Conservation (phyloP, 2,888 invertebrate genomes). For the Drosophila anceps region DNA sequence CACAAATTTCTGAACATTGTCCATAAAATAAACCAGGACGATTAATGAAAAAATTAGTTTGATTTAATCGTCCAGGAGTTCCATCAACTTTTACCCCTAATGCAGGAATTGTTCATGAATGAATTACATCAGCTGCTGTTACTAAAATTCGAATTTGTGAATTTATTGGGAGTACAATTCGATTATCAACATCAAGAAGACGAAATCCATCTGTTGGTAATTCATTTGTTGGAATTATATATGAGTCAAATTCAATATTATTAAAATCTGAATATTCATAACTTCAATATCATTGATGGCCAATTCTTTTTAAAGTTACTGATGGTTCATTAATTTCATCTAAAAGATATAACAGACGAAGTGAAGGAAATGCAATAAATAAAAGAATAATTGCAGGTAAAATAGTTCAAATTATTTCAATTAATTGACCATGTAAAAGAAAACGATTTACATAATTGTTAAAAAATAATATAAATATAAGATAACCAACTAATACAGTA, state of each 20-base stretch:
- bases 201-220: not conserved
- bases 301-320: too few species aligned
- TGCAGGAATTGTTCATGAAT: not conserved
- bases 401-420: too few species aligned
- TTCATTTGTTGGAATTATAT: not conserved
- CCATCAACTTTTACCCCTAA: not conserved
- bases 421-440: too few species aligned
- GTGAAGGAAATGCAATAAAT: too few species aligned
- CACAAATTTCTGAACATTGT: too few species aligned
- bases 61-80: not conserved
- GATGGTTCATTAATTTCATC: too few species aligned
- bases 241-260: not conserved
- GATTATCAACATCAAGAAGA: not conserved
- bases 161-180: not conserved
- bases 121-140: not conserved
- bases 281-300: not conserved
- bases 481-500: too few species aligned
- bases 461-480: too few species aligned
- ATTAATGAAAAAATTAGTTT: not conserved
- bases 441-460: too few species aligned
- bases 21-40: too few species aligned
- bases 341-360: too few species aligned
- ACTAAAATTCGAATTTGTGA: conserved; percentile 1
- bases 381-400: too few species aligned
- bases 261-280: conserved; percentile 2